Base-by-base conservation (phyloP, 2,888 invertebrate species). In the Luperina testacea region DNA sequence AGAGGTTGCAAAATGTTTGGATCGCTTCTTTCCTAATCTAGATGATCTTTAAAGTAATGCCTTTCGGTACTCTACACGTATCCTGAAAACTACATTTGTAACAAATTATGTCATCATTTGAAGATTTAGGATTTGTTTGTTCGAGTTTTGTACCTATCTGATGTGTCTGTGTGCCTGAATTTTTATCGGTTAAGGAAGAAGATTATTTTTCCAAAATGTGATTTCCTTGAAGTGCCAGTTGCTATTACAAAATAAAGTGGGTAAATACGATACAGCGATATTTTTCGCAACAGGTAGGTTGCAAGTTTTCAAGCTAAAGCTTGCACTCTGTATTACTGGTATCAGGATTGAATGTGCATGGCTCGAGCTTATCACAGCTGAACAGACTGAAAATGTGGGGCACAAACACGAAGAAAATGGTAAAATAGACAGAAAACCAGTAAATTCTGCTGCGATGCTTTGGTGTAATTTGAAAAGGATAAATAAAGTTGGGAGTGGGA, bases 241-340 rank as follows among this genome's bases (percentile, higher is more conserved):
- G n/a, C 15, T 45, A 38, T 72, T 24, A 53, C 24, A 7, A 72
- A 69, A 65, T 67, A 67, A 51, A 81, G 42, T 45, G 38, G 27
- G 64, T 61, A 42, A 84, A 65, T 45, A 20, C 24, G n/a, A 77
- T 64, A 64, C 17, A n/a, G 53, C 63, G 24, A 74, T 71, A 68
- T 69, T 24, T 83, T 72, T 51, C 13, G 80, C 83, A 83, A 80
- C 83, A 85, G 86, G 86, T 86, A 70, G 53, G 42, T 74, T 63
- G 45, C 5, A 65, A 77, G 82, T 73, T 81, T 57, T 38, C 5
- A 65, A 77, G 82, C 77, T 77, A 71, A 73, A 78, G 68, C 27
- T 72, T 65, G 82, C 74, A 77, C 72, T 79, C 61, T 63, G 32
- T 65, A 82, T 81, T 74, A 84, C 63, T 67, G 63, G 38, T 81